Evolutionary conservation across 2,797 vertebrate species (phyloP).

Genomic region (Melanogrammus aeglefinus): DNA sequence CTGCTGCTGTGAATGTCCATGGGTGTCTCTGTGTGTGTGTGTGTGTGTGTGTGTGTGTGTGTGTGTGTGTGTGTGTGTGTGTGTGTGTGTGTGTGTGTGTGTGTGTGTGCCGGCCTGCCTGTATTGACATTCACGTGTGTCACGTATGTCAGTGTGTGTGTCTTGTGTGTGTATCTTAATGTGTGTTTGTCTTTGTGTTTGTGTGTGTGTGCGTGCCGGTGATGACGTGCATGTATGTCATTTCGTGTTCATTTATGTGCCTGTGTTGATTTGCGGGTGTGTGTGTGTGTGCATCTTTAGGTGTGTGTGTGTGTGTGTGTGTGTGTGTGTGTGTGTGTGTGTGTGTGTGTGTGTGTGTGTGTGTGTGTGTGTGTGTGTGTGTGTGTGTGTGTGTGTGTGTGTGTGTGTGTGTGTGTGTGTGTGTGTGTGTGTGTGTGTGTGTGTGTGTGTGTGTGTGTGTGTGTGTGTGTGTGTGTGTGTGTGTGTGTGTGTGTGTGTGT

Average conservation of each 20-base stretch:
- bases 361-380: not conserved
- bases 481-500: not conserved
- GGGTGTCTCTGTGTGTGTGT: not conserved
- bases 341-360: slow-evolving; percentile 1
- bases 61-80: not conserved
- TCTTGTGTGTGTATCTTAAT: not conserved
- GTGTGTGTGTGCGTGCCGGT: slow-evolving; percentile 12
- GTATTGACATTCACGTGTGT: not conserved
- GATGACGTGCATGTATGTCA: not conserved
- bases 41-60: not conserved
- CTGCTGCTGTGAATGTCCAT: not conserved
- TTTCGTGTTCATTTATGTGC: not conserved
- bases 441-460: slow-evolving; percentile 12
- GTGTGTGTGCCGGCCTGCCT: slow-evolving; percentile 11
- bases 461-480: not conserved
- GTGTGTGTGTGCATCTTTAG: slow-evolving; percentile 5
- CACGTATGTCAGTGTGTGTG: not conserved
- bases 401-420: no score
- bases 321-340: not conserved
- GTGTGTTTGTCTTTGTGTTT: not conserved
- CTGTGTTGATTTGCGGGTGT: not conserved
- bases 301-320: not conserved
- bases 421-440: not conserved
- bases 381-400: not conserved
- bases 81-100: not conserved